Base-by-base conservation (phyloP, 2,888 invertebrate genomes). In the Agriopis marginaria region DNA sequence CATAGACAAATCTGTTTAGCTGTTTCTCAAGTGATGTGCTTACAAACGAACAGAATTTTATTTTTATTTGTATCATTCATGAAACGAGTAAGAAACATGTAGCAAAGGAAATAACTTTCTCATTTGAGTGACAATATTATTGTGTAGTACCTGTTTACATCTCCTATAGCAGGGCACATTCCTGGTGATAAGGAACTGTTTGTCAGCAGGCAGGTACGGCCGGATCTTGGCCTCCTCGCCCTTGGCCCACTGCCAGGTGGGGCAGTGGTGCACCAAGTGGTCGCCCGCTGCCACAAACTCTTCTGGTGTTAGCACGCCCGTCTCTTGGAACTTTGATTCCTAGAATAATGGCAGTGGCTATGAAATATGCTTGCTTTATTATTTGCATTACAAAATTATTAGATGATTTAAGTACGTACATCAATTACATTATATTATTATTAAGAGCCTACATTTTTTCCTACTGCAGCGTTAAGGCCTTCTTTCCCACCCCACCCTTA, bases 271-370 rank as follows among this genome's bases (percentile, higher is more conserved):
- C 0, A 99, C 99, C 66, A 99, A 93, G 91, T 99, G 99, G 86
- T 99, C 99, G 1, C 99, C 99, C 23, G 99, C 99, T 5, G 97
- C 98, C 5, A 99, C 98, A 95, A 99, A 99, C 94, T 99, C 99
- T 88, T 99, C 99, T 0, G 99, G 99, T n/a, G 99, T 99, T 42
- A 99, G 89, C 3, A 99, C 99, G 45, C 99, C 99, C 12, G 99
- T 99, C 91, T 99, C 99, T 79, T 97, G 97, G 89, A 99, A 99
- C 90, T 98, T 99, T 7, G 99, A 99, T 90, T 99, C 98, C 99
- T 99, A 67, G 7, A 70, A 72, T 12, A 7, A 68, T 10, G 2
- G 3, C 0, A 54, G n/a, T 4, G 32, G 32, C 7, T 7, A 39
- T 32, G 12, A 7, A 17, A 23, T 53, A 39, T 8, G 9, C 0